Percentiles rank a stretch among this genome's conserved stretches.
Conservation (phyloP, 2,797 vertebrate species). For the Mormyrus proboscirostris region DNA sequence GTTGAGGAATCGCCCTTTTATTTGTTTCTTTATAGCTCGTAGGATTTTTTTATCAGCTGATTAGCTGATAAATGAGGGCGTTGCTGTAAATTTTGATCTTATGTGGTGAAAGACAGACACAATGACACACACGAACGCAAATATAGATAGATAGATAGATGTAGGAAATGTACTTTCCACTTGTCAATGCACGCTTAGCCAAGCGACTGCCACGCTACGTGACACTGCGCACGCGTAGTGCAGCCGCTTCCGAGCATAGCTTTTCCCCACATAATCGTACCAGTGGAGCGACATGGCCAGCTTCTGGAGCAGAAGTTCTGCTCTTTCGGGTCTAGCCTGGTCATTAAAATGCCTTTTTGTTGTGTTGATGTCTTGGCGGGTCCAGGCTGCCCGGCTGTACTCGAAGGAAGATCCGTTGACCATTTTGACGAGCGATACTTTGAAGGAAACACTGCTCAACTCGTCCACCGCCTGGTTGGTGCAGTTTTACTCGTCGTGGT, state of each 20-base stretch:
- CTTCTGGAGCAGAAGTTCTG: background rate
- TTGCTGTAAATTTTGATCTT: background rate
- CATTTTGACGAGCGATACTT: conserved; percentile 65
- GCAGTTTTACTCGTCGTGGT: conserved; percentile 93
- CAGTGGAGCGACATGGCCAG: background rate
- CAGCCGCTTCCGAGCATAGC: background rate
- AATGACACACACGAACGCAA: background rate
- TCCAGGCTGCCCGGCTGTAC: conserved; percentile 56
- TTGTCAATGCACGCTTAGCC: background rate
- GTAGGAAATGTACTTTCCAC: background rate
- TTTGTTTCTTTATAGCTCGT: background rate
- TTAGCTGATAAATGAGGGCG: background rate
- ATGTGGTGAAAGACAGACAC: background rate
- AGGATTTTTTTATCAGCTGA: background rate
- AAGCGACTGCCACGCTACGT: background rate
- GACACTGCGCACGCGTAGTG: conserved; percentile 4
- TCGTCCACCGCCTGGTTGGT: conserved; percentile 82
- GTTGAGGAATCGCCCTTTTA: background rate
- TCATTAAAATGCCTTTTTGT: conserved; percentile 9
- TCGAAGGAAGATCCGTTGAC: conserved; percentile 70
- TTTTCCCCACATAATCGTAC: background rate
- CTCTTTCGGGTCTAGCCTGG: conserved; percentile 23
- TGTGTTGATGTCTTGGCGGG: conserved; percentile 1
- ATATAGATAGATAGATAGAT: background rate
- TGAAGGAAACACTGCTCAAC: conserved; percentile 63